Conservation (phyloP, 2,888 invertebrate genomes). For the Esperia sulphurella region DNA sequence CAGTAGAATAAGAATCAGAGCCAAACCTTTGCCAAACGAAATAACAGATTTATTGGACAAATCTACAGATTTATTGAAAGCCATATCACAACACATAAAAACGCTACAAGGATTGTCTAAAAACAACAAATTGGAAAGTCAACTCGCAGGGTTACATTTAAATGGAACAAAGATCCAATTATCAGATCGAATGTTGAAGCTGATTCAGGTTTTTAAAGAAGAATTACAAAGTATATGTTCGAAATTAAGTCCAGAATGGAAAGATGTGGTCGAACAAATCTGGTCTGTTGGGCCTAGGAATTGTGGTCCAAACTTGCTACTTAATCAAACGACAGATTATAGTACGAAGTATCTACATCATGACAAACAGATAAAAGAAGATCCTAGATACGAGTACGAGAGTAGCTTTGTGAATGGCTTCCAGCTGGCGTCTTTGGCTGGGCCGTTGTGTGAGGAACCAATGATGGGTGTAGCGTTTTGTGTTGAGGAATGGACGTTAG, state of each 20-base stretch:
- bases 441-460: conserved; percentile 98
- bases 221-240: conserved; percentile 81
- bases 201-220: conserved; percentile 68
- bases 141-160: conserved; percentile 41
- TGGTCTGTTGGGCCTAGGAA: conserved; percentile 96
- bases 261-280: conserved; percentile 81
- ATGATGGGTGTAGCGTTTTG: conserved; percentile 96
- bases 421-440: conserved; percentile 91
- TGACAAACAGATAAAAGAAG: conserved; percentile 59
- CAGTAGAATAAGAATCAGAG: conserved; percentile 85
- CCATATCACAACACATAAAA: conserved; percentile 74
- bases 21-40: conserved; percentile 85
- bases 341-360: conserved; percentile 59
- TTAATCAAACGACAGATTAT: conserved; percentile 88
- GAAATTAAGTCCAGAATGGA: conserved; percentile 77
- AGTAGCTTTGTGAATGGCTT: conserved; percentile 92
- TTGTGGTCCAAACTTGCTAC: conserved; percentile 92
- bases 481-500: conserved; percentile 89
- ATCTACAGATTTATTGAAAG: conserved; percentile 85
- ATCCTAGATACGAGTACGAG: conserved; percentile 82
- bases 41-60: conserved; percentile 86
- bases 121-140: conserved; percentile 55
- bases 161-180: conserved; percentile 49
- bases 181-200: conserved; percentile 63
- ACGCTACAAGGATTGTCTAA: conserved; percentile 53